Evolutionary conservation across 2,888 invertebrate species (phyloP).

Genomic region (Sceliomorpha sp.): DNA sequence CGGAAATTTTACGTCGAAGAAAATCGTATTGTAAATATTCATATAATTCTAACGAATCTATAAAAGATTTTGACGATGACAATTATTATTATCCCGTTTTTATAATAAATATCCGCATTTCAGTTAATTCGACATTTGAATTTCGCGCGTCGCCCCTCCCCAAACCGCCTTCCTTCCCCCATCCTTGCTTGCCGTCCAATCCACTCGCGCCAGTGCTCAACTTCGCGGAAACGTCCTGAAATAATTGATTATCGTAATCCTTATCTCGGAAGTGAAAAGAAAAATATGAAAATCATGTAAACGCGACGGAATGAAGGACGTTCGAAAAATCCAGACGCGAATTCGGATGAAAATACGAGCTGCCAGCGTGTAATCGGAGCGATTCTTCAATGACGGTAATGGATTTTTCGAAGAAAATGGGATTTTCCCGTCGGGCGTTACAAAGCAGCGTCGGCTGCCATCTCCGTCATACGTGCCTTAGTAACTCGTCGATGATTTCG

Average conservation of each 20-base stretch:
- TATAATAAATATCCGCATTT: too few relatives aligned
- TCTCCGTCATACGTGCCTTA: constrained; percentile 74
- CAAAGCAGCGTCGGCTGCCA: constrained; percentile 60
- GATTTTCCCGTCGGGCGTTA: constrained; percentile 64
- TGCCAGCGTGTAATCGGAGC: constrained; percentile 44
- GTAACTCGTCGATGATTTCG: constrained; percentile 70
- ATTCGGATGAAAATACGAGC: constrained; percentile 48
- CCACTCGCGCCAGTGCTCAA: too few relatives aligned
- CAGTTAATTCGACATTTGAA: too few relatives aligned
- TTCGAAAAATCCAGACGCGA: constrained; percentile 39
- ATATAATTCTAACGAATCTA: too few relatives aligned
- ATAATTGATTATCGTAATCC: not conserved
- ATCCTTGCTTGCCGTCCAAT: too few relatives aligned
- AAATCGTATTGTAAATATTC: too few relatives aligned
- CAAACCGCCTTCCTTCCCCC: too few relatives aligned
- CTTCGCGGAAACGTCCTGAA: too few relatives aligned
- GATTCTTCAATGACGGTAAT: constrained; percentile 58
- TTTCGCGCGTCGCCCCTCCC: too few relatives aligned
- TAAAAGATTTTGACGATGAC: too few relatives aligned
- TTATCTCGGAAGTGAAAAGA: not conserved
- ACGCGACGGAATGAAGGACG: constrained; percentile 26
- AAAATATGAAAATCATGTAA: constrained; percentile 9
- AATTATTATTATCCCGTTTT: too few relatives aligned
- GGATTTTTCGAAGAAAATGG: constrained; percentile 68
- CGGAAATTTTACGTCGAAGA: too few relatives aligned